Evolutionary conservation across 2,888 invertebrate genomes (phyloP), one percentile per base, ranked within the genome.

Genomic region (Timema podura): DNA sequence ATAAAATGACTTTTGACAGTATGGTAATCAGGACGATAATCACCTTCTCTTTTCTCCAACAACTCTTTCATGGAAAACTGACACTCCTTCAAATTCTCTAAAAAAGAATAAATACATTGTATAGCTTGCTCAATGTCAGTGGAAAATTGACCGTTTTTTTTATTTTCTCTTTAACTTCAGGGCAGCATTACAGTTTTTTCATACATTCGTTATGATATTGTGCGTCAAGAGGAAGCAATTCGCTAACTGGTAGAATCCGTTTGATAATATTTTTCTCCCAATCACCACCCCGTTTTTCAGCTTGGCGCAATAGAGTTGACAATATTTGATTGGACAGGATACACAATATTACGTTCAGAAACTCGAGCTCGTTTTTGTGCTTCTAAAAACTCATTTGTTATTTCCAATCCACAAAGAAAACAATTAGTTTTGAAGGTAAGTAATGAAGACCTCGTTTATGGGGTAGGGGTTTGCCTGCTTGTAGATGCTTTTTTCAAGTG

Each of bases 161-260:
- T n/a, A n/a, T 30, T 30, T 30, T 30, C 30, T 30, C 30, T 30
- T 30, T 30, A 30, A 30, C 30, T 30, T 30, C 30, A 30, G 30
- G 30, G 30, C 3, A 3, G 30, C 30, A 3, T 1, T 30, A 30
- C 30, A 49, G 11, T 49, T 49, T 49, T 10, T 10, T 49, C 11
- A 49, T 10, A 49, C 51, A 49, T 10, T 10, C n/a, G 51, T 49
- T 10, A n/a, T 49, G 51, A n/a, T 49, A 49, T n/a, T 49, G 51
- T 49, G 64, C 73, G 7, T 72, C 68, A 8, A 68, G 68, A 7
- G 74, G 68, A 67, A 70, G 67, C 7, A 72, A 72, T 54, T 72
- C 51, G n/a, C 11, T 13, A 10, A 49, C 51, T 10, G 11, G 1
- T 49, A 10, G 11, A 49, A 49, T n/a, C 10, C 51, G 51, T n/a